Base-by-base conservation (phyloP, 2,113 vertebrate genomes). In the Callospermophilus lateralis region DNA sequence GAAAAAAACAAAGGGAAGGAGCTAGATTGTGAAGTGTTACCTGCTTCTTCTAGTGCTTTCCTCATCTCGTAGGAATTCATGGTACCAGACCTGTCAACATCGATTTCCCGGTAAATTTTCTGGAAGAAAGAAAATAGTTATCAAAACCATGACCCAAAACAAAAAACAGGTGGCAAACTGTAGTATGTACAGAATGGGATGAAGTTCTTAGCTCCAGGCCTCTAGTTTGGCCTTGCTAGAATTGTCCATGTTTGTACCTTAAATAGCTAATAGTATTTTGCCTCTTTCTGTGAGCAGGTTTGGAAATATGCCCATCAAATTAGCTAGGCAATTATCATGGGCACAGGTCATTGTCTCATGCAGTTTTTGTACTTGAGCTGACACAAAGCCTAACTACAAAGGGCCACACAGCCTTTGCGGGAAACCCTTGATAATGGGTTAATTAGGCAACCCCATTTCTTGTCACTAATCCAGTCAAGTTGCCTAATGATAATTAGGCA, bases 51-150 rank as follows among this genome's bases (percentile, higher is more conserved):
- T 84, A 99, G 90, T 0, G 99, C 99, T 94, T 97, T 98, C 90
- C 99, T 97, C 98, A 99, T 99, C 98, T 99, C 99, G 0, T 99
- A 99, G 0, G 99, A 98, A 81, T 98, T 99, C 99, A 99, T 99
- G 78, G 99, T 99, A 11, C 99, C 99, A 0, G 99, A 99, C 63
- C n/a, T 87, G 97, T 99, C 99, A 68, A 98, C 98, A 22, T 99
- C 99, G 4, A 98, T 98, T 89, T 98, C 98, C 84, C 98, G 98
- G 96, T 99, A 99, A 96, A 99, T 99, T 98, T 98, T 98, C 99
- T 99, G 92, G 5, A 98, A 95, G 51, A 92, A 1, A 63, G 11
- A 97, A 97, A 97, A 68, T 1, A 24, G 61, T 70, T 39, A 8
- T 39, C 34, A 95, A 81, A 90, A 32, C 16, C 15, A 4, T 9